A percentile compares a stretch with the other conserved stretches of the same genome.
phyloP scores from a whole-genome alignment of 2,888 invertebrate genomes.

The Acholoe squamosa region DNA sequence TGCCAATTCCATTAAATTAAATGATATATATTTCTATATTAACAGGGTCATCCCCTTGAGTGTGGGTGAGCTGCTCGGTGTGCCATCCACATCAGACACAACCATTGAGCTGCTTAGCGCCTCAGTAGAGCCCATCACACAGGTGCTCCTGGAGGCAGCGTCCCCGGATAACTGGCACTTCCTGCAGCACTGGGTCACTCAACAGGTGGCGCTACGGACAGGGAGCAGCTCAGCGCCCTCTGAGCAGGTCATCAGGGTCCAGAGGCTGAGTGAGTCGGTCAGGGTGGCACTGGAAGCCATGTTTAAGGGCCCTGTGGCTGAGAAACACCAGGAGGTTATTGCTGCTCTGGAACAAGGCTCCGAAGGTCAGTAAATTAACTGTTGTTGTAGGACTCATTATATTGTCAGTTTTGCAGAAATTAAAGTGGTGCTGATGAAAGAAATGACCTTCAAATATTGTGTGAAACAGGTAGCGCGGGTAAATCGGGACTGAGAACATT shows the following conservation, averaged over 20 bases:
- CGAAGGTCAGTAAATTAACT: background rate
- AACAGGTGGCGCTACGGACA: background rate
- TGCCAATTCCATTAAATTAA: no score
- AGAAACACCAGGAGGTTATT: background rate
- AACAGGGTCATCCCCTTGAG: slow-evolving; percentile 13
- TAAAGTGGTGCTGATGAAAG: background rate
- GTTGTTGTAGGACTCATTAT: background rate
- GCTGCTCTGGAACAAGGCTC: background rate
- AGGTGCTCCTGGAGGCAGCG: slow-evolving; percentile 47
- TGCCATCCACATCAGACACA: background rate
- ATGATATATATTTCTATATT: background rate
- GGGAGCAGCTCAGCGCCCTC: background rate
- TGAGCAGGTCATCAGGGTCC: background rate
- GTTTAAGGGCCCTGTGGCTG: background rate
- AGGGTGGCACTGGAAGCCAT: background rate
- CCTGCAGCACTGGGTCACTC: slow-evolving; percentile 22
- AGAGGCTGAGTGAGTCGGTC: background rate
- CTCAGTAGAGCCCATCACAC: background rate
- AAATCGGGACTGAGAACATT: no score
- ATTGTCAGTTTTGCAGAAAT: background rate
- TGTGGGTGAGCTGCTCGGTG: background rate
- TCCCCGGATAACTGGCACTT: background rate
- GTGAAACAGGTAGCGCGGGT: no score
- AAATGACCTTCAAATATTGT: background rate
- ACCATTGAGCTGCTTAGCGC: background rate